Base-by-base conservation (phyloP, 2,113 vertebrate species). In the Istiophorus platypterus region DNA sequence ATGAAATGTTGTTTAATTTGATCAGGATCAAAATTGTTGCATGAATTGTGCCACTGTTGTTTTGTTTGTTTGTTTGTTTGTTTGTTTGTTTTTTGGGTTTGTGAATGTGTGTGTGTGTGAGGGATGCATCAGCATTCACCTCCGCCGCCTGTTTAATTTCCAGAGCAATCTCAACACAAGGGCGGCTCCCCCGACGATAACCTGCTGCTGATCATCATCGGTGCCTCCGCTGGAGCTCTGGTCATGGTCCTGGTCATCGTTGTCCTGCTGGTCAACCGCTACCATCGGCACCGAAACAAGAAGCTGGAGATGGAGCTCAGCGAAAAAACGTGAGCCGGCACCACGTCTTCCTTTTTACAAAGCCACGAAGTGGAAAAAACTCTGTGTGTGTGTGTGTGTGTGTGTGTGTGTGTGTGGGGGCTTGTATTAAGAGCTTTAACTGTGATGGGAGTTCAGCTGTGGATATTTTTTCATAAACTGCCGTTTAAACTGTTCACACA, bases 301-400 rank as follows among this genome's bases (percentile, higher is more conserved):
- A 96, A 94, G 80, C 96, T 98, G 51, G 95, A 96, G 74, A 95
- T 83, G 89, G 92, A 95, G 84, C 97, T 98, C 71, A 95, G 66
- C 0, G 94, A 95, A 68, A 97, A 95, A 80, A 96, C 90, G 97
- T 98, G 89, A 96, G 96, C 73, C 5, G 22, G 34, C 24, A n/a
- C 22, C 26, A 24, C 13, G 29, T 63, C 54, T 70, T n/a, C 45
- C 31, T 6, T 34, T 58, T 26, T 1, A 72, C 41, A 45, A 61
- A 22, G 45, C 45, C 17, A 20, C 20, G 45, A 49, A 7, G 17
- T 54, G 17, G 11, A 22, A 10, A n/a, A 39, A 0, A 42, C 3
- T n/a, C n/a, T n/a, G n/a, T n/a, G n/a, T n/a, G n/a, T n/a, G n/a
- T n/a, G n/a, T n/a, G n/a, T n/a, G n/a, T n/a, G n/a, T n/a, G n/a